These are phyloP conservation scores for Pygoscelis antarcticus DNA, from an alignment of 2,113 vertebrate species.

Conservation along the genomic window DNA sequence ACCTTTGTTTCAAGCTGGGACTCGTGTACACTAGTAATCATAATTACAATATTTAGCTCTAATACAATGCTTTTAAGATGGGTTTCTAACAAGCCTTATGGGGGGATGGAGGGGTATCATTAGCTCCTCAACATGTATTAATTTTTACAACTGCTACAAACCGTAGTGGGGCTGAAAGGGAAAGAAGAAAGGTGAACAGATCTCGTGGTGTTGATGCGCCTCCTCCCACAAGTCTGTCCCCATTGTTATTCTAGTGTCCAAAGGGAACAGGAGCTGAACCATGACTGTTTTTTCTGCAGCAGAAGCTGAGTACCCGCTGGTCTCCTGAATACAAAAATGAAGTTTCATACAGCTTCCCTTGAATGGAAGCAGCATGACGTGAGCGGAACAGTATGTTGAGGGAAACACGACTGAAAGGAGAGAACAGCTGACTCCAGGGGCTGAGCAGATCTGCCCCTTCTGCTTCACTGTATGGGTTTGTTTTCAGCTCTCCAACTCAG, in stretches of 20 bases:
- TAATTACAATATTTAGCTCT: constrained; percentile 30
- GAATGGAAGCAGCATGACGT: constrained; percentile 39
- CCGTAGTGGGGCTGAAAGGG: neutral
- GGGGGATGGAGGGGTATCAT: neutral
- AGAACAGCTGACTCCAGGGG: neutral
- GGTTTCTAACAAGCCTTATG: neutral
- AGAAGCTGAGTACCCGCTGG: constrained; percentile 5
- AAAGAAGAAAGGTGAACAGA: neutral
- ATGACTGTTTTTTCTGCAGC: neutral
- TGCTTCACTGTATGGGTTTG: neutral
- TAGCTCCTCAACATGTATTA: neutral
- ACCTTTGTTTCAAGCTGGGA: neutral
- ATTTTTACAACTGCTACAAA: neutral
- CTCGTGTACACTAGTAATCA: neutral
- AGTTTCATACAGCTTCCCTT: constrained; percentile 34
- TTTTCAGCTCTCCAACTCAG: neutral
- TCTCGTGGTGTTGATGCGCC: neutral
- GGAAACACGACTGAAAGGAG: neutral
- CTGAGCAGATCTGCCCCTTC: neutral
- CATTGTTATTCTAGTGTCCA: neutral
- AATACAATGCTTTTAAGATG: neutral
- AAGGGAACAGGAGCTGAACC: constrained; percentile 3
- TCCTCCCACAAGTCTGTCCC: neutral
- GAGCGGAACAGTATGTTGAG: neutral
- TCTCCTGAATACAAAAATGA: constrained; percentile 19